Evolutionary conservation across 2,113 vertebrate genomes (phyloP), one percentile per base, ranked within the genome.

Genomic region (Glareola pratincola): DNA sequence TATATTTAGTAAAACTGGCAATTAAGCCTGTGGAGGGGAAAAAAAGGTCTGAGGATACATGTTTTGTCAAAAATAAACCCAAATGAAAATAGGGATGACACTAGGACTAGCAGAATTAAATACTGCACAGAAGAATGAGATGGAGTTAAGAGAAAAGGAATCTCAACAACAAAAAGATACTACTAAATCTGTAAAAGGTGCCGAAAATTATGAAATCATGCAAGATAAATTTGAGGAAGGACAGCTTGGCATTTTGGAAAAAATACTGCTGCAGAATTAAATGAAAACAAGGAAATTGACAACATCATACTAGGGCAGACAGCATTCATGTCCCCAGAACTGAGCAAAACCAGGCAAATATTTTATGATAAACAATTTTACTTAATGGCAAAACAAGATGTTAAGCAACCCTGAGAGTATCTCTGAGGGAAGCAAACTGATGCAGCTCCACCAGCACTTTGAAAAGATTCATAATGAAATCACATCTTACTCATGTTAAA

Each of bases 381-480:
- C 32, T 23, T 59, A 47, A 59, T 98, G 56, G 80, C 98, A 90
- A 97, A 41, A 45, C 36, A 50, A 19, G 91, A 96, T 9, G 68
- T 98, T 57, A 86, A 71, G 4, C 32, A 83, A n/a, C 23, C 90
- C 72, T 90, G 98, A 91, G 48, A 83, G 39, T 92, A 97, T 27
- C 36, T 97, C 30, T 98, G 95, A 98, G 32, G 85, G 43, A 71
- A 89, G 97, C 66, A 98, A 97, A 87, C 71, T 98, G 43, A 81
- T 98, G 66, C 97, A 97, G 95, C 85, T 98, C 75, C 96, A 98
- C 47, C 90, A 96, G 78, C 69, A 91, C 71, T 95, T 98, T 29
- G 92, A 89, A 59, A 97, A 92, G 39, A 64, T 90, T 45, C 72
- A 81, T 30, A 48, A 6, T 12, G 48, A 47, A 47, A 92, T 84